phyloP scores from a whole-genome alignment of 2,113 vertebrate species.

The Hydrolagus affinis region DNA sequence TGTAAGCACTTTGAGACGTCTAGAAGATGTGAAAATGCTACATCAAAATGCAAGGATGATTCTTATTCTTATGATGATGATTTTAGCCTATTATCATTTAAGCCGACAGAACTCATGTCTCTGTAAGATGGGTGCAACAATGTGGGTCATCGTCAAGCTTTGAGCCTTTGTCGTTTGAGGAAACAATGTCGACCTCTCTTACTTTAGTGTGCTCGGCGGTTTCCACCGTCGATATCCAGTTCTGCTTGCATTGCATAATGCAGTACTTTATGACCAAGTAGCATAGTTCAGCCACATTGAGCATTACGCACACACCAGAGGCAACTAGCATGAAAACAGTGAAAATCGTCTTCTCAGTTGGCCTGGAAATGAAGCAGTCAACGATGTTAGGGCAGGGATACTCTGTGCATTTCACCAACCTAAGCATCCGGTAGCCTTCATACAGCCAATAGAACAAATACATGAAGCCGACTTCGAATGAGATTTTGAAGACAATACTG shows the following conservation, averaged over 20 bases:
- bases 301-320: slow-evolving; percentile 56
- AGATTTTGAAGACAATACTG: slow-evolving; percentile 59
- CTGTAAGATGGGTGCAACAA: neutral
- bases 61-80: too few relatives aligned
- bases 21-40: too few relatives aligned
- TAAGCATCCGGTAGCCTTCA: slow-evolving; percentile 64
- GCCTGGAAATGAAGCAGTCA: slow-evolving; percentile 70
- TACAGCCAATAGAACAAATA: slow-evolving; percentile 63
- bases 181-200: neutral
- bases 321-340: slow-evolving; percentile 69
- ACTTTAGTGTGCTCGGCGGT: neutral
- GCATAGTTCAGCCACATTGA: slow-evolving; percentile 58
- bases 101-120: too few relatives aligned
- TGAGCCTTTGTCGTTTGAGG: neutral
- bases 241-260: neutral
- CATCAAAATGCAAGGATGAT: too few relatives aligned
- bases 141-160: neutral
- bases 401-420: slow-evolving; percentile 61
- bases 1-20: too few relatives aligned
- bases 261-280: slow-evolving; percentile 47
- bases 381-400: slow-evolving; percentile 65
- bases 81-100: too few relatives aligned
- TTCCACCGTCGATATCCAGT: neutral
- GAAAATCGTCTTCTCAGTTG: slow-evolving; percentile 72
- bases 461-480: slow-evolving; percentile 62